These are phyloP conservation scores for Carabus problematicus DNA, from an alignment of 2,888 invertebrate species.

Conservation along the genomic window DNA sequence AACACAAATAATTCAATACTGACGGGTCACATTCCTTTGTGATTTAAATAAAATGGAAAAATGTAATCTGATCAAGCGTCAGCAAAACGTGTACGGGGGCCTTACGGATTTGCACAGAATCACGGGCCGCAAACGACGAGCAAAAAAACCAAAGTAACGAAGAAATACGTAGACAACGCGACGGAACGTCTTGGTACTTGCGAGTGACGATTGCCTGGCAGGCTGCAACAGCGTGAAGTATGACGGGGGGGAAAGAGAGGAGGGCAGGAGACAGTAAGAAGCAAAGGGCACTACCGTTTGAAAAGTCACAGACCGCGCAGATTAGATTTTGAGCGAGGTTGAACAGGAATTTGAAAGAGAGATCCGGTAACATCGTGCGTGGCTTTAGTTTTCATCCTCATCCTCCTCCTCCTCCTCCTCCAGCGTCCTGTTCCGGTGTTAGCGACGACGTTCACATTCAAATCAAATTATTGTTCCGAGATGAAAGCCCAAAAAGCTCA, in stretches of 20 bases:
- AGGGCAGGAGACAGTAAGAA: conserved; percentile 11
- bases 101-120: not conserved
- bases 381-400: not conserved
- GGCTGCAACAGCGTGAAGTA: conserved; percentile 1
- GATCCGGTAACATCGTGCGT: conserved; percentile 1
- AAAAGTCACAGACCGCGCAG: conserved; percentile 30
- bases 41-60: conserved; percentile 39
- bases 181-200: too few relatives aligned
- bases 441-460: not conserved
- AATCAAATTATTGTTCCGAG: not conserved
- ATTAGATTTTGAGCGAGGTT: conserved; percentile 35
- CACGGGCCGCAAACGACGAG: too few relatives aligned
- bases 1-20: conserved; percentile 39
- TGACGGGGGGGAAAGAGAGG: not conserved
- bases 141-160: not conserved
- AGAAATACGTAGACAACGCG: too few relatives aligned
- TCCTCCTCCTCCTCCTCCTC: too few relatives aligned
- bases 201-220: not conserved
- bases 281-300: conserved; percentile 28
- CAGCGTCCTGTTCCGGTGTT: too few relatives aligned
- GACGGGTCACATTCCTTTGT: conserved; percentile 36
- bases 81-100: conserved; percentile 18
- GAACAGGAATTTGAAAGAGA: conserved; percentile 26
- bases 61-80: conserved; percentile 41
- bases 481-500: conserved; percentile 18